Percentiles rank a stretch among this genome's conserved stretches.
phyloP scores from a whole-genome alignment of 2,888 invertebrate species.

The Diarsia brunnea region DNA sequence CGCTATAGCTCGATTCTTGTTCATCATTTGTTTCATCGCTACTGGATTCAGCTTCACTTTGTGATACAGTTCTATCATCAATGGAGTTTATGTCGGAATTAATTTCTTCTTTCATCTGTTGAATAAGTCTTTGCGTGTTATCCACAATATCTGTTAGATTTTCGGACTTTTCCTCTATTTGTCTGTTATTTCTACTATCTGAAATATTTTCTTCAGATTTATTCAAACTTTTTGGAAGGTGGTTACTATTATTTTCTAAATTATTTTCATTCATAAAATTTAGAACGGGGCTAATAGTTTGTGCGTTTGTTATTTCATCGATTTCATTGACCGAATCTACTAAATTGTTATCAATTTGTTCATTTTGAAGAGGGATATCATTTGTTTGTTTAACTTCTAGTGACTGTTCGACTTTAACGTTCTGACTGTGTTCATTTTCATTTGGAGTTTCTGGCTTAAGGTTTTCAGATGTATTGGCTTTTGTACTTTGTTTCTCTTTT shows the following conservation, averaged over 20 bases:
- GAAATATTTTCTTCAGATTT: constrained; percentile 22
- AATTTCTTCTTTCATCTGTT: constrained; percentile 92
- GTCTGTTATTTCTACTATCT: constrained; percentile 24
- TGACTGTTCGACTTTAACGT: constrained; percentile 1
- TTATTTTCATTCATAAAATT: constrained; percentile 25
- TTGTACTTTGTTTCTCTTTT: constrained; percentile 5
- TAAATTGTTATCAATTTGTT: constrained; percentile 7
- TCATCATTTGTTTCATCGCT: constrained; percentile 80
- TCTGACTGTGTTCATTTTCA: constrained; percentile 6
- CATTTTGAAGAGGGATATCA: constrained; percentile 7
- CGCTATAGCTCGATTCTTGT: constrained; percentile 83
- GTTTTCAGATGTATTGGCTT: constrained; percentile 8
- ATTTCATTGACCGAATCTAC: background rate
- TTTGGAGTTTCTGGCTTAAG: constrained; percentile 7
- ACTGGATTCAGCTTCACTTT: constrained; percentile 88
- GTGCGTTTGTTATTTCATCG: constrained; percentile 1
- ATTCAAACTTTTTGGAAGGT: constrained; percentile 4
- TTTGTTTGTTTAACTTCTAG: constrained; percentile 22
- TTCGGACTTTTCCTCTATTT: constrained; percentile 77
- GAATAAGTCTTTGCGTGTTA: constrained; percentile 91
- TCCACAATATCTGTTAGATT: constrained; percentile 90
- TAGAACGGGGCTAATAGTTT: background rate
- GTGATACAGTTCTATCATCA: constrained; percentile 84
- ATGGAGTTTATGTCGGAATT: constrained; percentile 91
- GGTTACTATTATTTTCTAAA: constrained; percentile 11